Percentiles rank a stretch among this genome's conserved stretches.
phyloP scores from a whole-genome alignment of 2,113 vertebrate species.

The Scolopax mira region DNA sequence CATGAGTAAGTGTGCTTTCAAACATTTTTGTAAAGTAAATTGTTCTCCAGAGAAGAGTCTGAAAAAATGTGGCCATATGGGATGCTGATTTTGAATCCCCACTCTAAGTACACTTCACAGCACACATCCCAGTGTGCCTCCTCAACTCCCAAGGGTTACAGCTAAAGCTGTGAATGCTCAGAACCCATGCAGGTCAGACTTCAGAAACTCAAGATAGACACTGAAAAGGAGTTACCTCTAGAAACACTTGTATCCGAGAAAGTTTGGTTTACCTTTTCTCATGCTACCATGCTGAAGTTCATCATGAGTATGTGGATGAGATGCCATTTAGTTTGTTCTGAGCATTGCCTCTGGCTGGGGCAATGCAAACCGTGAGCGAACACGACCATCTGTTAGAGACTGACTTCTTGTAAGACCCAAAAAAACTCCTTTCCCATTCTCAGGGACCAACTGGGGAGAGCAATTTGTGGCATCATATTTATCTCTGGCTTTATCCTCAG shows the following conservation, averaged over 20 bases:
- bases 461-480: accelerated
- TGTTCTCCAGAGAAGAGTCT: neutral
- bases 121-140: neutral
- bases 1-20: neutral
- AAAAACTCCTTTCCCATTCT: neutral
- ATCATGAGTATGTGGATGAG: no score
- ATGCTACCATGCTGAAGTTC: no score
- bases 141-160: neutral
- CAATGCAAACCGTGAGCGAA: neutral
- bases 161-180: neutral
- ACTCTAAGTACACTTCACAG: neutral
- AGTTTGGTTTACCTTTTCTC: neutral
- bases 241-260: neutral
- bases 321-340: neutral
- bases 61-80: neutral
- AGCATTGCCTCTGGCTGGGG: neutral
- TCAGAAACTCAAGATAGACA: neutral
- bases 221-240: neutral
- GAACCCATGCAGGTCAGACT: neutral
- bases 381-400: neutral
- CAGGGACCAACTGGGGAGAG: neutral
- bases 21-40: neutral
- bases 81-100: neutral
- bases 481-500: neutral
- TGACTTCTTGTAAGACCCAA: neutral